A percentile compares a stretch with the other conserved stretches of the same genome.
Conservation (phyloP, 2,888 invertebrate species). For the Tachystola acroxantha region DNA sequence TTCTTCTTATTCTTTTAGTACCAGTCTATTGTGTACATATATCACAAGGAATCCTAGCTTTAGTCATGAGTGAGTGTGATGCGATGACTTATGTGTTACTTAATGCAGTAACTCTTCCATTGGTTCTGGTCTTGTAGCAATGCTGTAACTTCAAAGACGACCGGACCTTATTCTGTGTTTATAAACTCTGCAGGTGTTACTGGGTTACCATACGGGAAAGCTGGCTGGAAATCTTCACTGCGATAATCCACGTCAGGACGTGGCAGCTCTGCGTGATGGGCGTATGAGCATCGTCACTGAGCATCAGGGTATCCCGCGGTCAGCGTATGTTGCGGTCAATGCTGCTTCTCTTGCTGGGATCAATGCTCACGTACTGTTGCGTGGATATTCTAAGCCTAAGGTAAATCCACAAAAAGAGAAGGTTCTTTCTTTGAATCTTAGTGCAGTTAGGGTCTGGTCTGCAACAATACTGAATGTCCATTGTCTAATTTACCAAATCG, state of each 20-base stretch:
- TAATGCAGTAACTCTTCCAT: no score
- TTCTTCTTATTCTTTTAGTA: no score
- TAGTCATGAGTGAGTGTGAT: background rate
- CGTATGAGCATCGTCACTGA: constrained; percentile 77
- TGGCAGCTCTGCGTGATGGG: constrained; percentile 70
- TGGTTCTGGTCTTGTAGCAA: no score
- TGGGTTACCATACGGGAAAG: constrained; percentile 80
- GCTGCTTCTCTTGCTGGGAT: constrained; percentile 48
- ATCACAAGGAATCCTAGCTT: background rate
- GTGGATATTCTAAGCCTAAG: constrained; percentile 48
- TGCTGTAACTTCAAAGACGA: no score
- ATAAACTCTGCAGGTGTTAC: constrained; percentile 25
- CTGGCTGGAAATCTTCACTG: constrained; percentile 86
- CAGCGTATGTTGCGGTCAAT: constrained; percentile 51
- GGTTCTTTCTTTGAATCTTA: no score
- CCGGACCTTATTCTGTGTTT: background rate
- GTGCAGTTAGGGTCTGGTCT: no score
- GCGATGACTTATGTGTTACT: background rate
- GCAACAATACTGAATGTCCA: no score
- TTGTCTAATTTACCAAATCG: no score
- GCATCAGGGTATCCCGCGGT: constrained; percentile 71
- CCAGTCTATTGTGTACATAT: background rate
- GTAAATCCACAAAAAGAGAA: no score
- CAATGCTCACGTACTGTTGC: constrained; percentile 47
- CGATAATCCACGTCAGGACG: constrained; percentile 38